phyloP scores from a whole-genome alignment of 2,113 vertebrate species.

The Lepus americanus region DNA sequence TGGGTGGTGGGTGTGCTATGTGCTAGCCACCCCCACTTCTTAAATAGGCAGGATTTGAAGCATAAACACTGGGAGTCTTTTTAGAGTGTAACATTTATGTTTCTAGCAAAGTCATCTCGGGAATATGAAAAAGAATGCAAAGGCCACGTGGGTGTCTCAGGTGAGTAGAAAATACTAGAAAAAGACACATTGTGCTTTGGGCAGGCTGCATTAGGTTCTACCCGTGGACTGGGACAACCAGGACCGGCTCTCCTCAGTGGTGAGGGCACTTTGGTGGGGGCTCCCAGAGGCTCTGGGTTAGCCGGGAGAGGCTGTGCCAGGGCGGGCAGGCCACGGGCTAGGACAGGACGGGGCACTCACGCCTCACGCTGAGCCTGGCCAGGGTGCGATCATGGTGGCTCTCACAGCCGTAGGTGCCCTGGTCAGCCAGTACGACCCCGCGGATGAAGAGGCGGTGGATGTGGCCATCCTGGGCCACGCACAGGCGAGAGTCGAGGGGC shows the following conservation, averaged over 20 bases:
- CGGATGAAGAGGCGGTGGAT: constrained; percentile 90
- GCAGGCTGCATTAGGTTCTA: background rate
- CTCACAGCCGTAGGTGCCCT: constrained; percentile 95
- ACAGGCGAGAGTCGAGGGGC: constrained; percentile 89
- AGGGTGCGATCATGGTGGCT: constrained; percentile 95
- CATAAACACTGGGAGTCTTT: background rate
- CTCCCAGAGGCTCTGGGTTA: background rate
- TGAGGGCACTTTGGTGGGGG: constrained; percentile 69
- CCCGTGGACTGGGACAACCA: background rate
- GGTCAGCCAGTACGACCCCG: constrained; percentile 89
- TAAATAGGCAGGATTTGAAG: background rate
- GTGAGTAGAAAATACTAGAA: constrained; percentile 64
- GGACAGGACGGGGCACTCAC: constrained; percentile 89
- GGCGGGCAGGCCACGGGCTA: accelerated
- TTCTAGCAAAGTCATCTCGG: constrained; percentile 59
- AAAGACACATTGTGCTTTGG: constrained; percentile 22
- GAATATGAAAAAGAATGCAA: constrained; percentile 29
- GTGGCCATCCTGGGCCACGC: constrained; percentile 87
- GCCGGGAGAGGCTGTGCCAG: background rate
- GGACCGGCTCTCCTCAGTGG: constrained; percentile 6
- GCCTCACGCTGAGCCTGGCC: constrained; percentile 93
- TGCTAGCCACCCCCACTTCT: background rate
- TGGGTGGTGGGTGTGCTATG: background rate
- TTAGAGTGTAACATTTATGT: constrained; percentile 31
- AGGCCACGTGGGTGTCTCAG: constrained; percentile 42